These are phyloP conservation scores for Phortica variegata DNA, from an alignment of 1,140 invertebrate species.

Conservation along the genomic window DNA sequence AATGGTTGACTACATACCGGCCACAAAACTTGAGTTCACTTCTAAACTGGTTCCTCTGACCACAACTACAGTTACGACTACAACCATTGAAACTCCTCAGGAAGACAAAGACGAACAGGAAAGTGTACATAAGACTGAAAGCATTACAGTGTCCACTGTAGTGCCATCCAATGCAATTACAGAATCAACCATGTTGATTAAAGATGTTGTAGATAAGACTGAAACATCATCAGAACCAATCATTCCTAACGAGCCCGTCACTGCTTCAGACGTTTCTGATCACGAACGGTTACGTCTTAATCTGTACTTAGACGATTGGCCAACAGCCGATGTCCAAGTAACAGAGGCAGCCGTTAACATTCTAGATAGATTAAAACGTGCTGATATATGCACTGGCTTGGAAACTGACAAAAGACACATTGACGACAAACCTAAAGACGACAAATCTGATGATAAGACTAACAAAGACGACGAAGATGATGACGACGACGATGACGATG, in stretches of 20 bases:
- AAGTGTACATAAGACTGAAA: conserved; percentile 38
- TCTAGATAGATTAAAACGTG: conserved; percentile 28
- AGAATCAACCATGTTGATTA: conserved; percentile 28
- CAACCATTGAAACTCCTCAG: conserved; percentile 26
- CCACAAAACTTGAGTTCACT: no score
- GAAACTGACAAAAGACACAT: conserved; percentile 51
- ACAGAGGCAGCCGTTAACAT: conserved; percentile 22
- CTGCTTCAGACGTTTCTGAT: conserved; percentile 14
- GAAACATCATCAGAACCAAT: conserved; percentile 42
- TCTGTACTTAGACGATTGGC: conserved; percentile 43
- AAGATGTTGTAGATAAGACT: conserved; percentile 48
- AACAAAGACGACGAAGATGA: conserved; percentile 55
- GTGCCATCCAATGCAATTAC: conserved; percentile 46
- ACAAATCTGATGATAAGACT: conserved; percentile 24
- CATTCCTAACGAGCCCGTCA: conserved; percentile 40
- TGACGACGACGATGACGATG: conserved; percentile 52
- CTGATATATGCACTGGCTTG: conserved; percentile 23
- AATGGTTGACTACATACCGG: conserved; percentile 25
- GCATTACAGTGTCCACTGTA: conserved; percentile 46
- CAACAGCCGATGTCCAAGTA: conserved; percentile 12
- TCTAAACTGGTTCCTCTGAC: no score
- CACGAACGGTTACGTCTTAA: conserved; percentile 37
- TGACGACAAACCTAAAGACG: conserved; percentile 29
- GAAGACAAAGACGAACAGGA: conserved; percentile 42
- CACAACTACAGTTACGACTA: conserved; percentile 22